phyloP scores from a whole-genome alignment of 2,113 vertebrate genomes.

The Pleuronectes platessa region DNA sequence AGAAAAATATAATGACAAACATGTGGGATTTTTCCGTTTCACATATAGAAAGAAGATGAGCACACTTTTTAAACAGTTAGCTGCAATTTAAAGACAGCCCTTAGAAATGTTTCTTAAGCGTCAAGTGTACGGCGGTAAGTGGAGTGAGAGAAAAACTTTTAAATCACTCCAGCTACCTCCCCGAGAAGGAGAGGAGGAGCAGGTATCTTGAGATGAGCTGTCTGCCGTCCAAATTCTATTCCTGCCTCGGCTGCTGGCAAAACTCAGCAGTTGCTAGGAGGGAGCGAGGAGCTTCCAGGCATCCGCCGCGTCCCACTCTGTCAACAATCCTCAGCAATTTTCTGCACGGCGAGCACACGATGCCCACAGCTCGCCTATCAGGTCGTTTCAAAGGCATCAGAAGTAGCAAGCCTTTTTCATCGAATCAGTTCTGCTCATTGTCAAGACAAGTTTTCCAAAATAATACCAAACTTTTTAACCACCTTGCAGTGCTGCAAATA shows the following conservation, averaged over 20 bases:
- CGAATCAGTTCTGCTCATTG: conserved; percentile 18
- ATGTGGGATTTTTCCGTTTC: background rate
- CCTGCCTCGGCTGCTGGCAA: conserved; percentile 62
- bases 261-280: conserved; percentile 52
- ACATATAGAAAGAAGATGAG: background rate
- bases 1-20: background rate
- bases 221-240: conserved; percentile 72
- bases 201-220: conserved; percentile 63
- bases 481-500: background rate
- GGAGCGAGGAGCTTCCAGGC: conserved; percentile 55
- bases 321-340: conserved; percentile 63
- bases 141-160: conserved; percentile 56
- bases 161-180: conserved; percentile 55
- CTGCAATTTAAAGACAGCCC: background rate
- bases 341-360: conserved; percentile 54
- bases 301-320: conserved; percentile 44
- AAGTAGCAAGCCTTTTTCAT: conserved; percentile 38
- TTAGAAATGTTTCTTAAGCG: conserved; percentile 43
- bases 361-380: conserved; percentile 49
- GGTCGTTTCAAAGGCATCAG: conserved; percentile 45
- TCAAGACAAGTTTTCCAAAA: background rate
- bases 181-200: conserved; percentile 47
- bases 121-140: conserved; percentile 48
- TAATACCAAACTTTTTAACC: background rate
- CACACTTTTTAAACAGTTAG: conserved; percentile 25